Conservation (phyloP, 2,797 vertebrate species). For the Otus scops region DNA sequence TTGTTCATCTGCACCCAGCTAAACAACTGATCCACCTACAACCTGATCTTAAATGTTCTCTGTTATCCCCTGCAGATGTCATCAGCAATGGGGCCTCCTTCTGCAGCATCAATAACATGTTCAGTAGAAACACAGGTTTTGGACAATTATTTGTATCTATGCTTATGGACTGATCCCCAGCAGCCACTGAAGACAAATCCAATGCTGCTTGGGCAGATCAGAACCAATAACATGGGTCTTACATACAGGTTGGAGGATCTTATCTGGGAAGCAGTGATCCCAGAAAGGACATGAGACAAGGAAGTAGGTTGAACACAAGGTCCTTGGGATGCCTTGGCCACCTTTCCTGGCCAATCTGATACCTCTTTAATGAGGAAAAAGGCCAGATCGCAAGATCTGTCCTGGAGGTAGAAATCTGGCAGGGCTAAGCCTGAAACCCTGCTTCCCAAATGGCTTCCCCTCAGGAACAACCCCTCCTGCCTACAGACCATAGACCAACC, state of each 20-base stretch:
- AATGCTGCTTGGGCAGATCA: not conserved
- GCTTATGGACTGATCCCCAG: not conserved
- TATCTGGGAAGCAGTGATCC: not conserved
- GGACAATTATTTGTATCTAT: not conserved
- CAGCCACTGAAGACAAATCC: not conserved
- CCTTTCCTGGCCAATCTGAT: not conserved
- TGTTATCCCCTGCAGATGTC: not conserved
- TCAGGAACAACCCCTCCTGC: not conserved
- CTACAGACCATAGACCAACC: not conserved
- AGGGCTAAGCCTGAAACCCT: not conserved
- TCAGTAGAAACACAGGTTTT: not conserved
- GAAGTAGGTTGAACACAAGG: not conserved
- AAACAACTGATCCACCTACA: not conserved
- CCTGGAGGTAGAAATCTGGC: not conserved
- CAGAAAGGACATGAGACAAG: not conserved
- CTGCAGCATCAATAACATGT: fast-evolving
- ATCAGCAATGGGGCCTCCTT: not conserved
- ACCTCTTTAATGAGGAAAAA: not conserved
- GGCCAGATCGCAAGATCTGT: not conserved
- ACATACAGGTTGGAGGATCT: not conserved
- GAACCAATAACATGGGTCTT: not conserved
- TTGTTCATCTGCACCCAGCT: not conserved
- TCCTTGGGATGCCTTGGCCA: not conserved
- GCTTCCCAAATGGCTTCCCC: not conserved
- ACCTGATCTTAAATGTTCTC: not conserved